phyloP scores from a whole-genome alignment of 2,797 vertebrate species.

The Taeniopygia guttata region DNA sequence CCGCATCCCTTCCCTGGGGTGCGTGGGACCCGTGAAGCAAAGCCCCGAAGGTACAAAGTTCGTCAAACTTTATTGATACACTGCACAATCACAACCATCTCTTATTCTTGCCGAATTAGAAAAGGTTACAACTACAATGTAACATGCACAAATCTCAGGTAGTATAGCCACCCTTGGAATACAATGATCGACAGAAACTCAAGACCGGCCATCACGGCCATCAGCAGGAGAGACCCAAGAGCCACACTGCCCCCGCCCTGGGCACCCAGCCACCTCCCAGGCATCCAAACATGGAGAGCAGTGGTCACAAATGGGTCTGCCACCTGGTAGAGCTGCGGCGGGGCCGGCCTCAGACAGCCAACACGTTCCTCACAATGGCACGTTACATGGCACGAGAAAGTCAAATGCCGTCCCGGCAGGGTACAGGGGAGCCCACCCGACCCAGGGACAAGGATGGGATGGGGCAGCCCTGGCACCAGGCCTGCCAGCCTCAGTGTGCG shows the following conservation, averaged over 20 bases:
- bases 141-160: slow-evolving; percentile 87
- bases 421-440: not conserved
- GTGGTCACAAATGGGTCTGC: not conserved
- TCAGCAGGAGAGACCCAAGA: not conserved
- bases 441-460: not conserved
- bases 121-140: slow-evolving; percentile 89
- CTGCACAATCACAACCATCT: slow-evolving; percentile 88
- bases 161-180: slow-evolving; percentile 81
- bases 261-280: not conserved
- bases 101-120: slow-evolving; percentile 86
- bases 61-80: slow-evolving; percentile 88
- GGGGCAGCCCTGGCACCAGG: not conserved
- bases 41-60: slow-evolving; percentile 81
- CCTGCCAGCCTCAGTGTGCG: not conserved
- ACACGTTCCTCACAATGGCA: slow-evolving; percentile 79
- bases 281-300: not conserved
- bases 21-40: not conserved
- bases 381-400: slow-evolving; percentile 74
- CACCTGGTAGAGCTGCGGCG: not conserved
- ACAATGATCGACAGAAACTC: slow-evolving; percentile 77
- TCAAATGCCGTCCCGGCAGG: not conserved
- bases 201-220: slow-evolving; percentile 46
- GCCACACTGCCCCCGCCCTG: not conserved
- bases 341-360: slow-evolving; percentile 66
- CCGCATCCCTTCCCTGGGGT: not conserved